phyloP scores from a whole-genome alignment of 2,797 vertebrate species.

The Xiphorhynchus erythropygius region DNA sequence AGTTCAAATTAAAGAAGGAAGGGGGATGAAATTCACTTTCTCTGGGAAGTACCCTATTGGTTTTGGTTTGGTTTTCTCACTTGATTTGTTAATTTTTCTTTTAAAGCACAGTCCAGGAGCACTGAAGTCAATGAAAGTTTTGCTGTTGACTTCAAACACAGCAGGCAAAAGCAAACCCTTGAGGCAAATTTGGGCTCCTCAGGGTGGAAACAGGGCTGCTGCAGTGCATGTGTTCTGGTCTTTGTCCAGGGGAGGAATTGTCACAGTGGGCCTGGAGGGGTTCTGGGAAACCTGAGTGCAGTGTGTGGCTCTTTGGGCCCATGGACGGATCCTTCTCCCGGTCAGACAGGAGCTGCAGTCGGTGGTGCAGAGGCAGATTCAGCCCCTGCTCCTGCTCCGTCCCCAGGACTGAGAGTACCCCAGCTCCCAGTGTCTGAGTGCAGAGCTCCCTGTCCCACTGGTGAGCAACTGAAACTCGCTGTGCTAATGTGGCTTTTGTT shows the following conservation, averaged over 20 bases:
- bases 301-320: neutral
- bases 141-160: neutral
- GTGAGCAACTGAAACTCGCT: neutral
- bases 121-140: neutral
- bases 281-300: neutral
- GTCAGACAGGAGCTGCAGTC: neutral
- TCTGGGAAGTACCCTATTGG: neutral
- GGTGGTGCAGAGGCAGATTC: neutral
- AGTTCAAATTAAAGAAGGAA: neutral
- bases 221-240: fast-evolving
- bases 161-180: neutral
- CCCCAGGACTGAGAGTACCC: neutral
- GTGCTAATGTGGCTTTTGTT: neutral
- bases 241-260: neutral
- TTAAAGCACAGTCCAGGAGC: neutral
- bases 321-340: neutral
- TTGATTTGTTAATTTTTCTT: neutral
- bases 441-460: neutral
- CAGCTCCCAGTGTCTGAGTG: neutral
- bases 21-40: neutral
- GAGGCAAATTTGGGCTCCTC: neutral
- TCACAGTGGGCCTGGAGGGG: too few relatives aligned
- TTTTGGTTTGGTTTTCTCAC: neutral
- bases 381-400: neutral
- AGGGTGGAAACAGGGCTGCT: neutral